Evolutionary conservation across 2,888 invertebrate genomes (phyloP), one percentile per base, ranked within the genome.

Genomic region (Silvanus unidentatus): DNA sequence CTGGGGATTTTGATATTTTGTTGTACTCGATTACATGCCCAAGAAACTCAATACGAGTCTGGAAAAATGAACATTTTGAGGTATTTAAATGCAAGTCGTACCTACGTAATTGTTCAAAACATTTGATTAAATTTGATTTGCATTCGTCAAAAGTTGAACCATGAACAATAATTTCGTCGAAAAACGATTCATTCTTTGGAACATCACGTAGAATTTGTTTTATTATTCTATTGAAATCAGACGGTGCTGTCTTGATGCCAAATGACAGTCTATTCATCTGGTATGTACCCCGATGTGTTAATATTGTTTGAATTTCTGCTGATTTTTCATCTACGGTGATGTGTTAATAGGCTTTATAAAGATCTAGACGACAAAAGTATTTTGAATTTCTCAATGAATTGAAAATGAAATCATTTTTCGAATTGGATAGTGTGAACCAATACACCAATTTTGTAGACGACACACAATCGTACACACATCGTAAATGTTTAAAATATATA

Each of bases 311-410:
- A 34, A 59, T 55, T 29, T 40, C 27, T 16, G 42, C 43, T 2
- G 36, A 40, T 29, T 52, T 14, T 16, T 57, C 48, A 40, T 53
- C 50, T 13, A 59, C 55, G 39, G 16, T 29, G 16, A 55, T n/a
- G 47, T 58, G 55, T 16, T 58, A 41, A 47, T 60, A 60, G 12
- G 58, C 58, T 42, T 63, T 60, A 34, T 42, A 59, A 1, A 63
- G 32, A 44, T 63, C 60, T 4, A 62, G 40, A 37, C 47, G 40
- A 41, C 60, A 63, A 39, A 58, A 60, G 37, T 47, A 59, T 44
- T 43, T 49, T 1, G 54, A 52, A 40, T 53, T 51, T 16, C 45
- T 38, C 5, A 62, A 39, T 9, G 47, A 55, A 35, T 54, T 54
- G 11, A 58, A 37, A 14, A 59, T 47, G 30, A 58, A 52, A 5